Percentiles rank a stretch among this genome's conserved stretches.
Evolutionary conservation across 30 jellyfish, hydroid and myxozoan species (phyloP).

Genomic region (Hydractinia symbiolongicarpus): DNA sequence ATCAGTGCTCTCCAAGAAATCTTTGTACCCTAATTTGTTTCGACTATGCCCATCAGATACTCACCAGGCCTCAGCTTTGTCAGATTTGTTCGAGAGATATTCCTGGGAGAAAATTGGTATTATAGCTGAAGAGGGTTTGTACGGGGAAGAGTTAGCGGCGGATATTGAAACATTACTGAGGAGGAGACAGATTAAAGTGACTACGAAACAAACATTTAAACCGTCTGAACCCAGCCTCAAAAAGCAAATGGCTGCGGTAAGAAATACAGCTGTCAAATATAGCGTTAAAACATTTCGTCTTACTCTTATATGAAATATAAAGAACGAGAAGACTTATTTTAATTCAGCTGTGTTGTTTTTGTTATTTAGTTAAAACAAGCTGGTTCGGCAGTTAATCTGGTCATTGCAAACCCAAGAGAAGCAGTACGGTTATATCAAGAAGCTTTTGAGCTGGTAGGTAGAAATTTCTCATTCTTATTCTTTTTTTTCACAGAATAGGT

Average conservation of each 20-base stretch:
- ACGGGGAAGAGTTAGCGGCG: conserved; percentile 57
- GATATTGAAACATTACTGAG: conserved; percentile 23
- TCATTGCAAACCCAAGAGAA: conserved; percentile 70
- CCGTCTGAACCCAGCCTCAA: neutral
- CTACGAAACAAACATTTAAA: neutral
- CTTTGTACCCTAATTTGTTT: conserved; percentile 62
- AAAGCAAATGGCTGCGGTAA: conserved; percentile 7
- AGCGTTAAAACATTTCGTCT: neutral
- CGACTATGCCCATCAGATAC: conserved; percentile 75
- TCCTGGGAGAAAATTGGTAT: conserved; percentile 84
- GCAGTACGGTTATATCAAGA: conserved; percentile 68
- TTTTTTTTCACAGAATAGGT: neutral
- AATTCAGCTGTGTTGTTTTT: neutral
- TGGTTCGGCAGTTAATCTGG: conserved; percentile 75
- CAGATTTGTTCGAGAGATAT: conserved; percentile 53
- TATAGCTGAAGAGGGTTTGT: conserved; percentile 54
- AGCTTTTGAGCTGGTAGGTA: conserved; percentile 87
- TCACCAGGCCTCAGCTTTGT: conserved; percentile 58
- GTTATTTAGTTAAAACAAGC: conserved; percentile 47
- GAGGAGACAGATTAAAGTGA: conserved; percentile 9
- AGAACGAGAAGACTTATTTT: too few relatives aligned
- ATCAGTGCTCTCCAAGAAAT: conserved; percentile 47
- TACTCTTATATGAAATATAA: neutral
- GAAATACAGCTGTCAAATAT: neutral
- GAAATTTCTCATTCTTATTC: neutral